Base-by-base conservation (phyloP, 2,888 invertebrate genomes). In the Arge pagana region DNA sequence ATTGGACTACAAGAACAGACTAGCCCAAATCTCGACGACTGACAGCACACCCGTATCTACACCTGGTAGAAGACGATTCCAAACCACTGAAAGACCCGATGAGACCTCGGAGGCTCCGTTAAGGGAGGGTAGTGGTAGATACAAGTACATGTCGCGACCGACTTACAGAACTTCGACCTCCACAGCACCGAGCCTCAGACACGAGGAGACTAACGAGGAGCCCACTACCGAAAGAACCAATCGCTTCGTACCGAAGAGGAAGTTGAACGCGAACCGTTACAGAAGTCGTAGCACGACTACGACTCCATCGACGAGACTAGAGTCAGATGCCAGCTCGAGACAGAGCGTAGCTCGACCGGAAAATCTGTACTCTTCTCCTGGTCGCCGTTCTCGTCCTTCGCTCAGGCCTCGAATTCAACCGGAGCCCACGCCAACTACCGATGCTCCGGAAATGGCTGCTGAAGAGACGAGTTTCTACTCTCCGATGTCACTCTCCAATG, bases 401-500 rank as follows among this genome's bases (percentile, higher is more conserved):
- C 60, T 66, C 54, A 72, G 67, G 55, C 63, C 57, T 21, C 53
- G 58, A 13, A 35, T 50, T 50, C 26, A 55, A 52, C 58, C 61
- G 35, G 72, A 63, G 61, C 62, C 52, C 56, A 65, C 53, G 57
- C 62, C 42, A 45, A 50, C 50, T 10, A 68, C 68, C 72, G 26
- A 81, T 79, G 55, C 79, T 67, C 53, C 81, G 78, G 61, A 86
- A 80, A 69, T 66, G 68, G 45, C 70, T 11, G 64, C 77, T 71
- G 62, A 83, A 76, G 68, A 81, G 76, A 68, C 83, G 78, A 67
- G 79, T 71, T 57, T 83, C 80, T 36, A 83, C 78, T 75, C 83
- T 74, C 50, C 68, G 61, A 79, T 61, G 76, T 78, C 67, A 8
- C 57, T 33, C 70, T 76, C 48, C 70, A 68, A 35, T 30, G 55